phyloP scores from a whole-genome alignment of 2,888 invertebrate species.

The Trisateles emortualis region DNA sequence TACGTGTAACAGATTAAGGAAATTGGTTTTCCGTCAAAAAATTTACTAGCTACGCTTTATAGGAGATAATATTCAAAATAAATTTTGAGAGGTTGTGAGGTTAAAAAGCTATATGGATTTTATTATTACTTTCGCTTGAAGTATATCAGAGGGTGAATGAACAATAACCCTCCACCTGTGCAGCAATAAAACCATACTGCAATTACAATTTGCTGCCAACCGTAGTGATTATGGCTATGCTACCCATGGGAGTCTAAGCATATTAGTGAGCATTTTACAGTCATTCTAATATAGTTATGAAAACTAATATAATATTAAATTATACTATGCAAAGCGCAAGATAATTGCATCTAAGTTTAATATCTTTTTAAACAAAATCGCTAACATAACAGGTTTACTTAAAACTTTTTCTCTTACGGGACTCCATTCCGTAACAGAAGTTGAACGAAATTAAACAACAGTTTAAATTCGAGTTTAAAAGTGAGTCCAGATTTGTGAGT shows the following conservation, averaged over 20 bases:
- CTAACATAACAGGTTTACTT: slow-evolving; percentile 27
- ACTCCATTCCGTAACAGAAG: slow-evolving; percentile 26
- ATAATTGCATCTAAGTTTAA: slow-evolving; percentile 12
- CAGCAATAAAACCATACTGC: slow-evolving; percentile 8
- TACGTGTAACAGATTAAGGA: slow-evolving; percentile 43
- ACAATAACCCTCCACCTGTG: slow-evolving; percentile 7
- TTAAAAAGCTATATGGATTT: not conserved
- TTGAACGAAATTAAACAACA: slow-evolving; percentile 41
- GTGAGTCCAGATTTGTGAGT: slow-evolving; percentile 63
- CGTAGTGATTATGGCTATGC: slow-evolving; percentile 3
- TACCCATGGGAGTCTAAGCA: not conserved
- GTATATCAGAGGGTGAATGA: not conserved
- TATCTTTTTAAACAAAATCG: slow-evolving; percentile 23
- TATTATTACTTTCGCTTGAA: not conserved
- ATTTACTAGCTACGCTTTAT: slow-evolving; percentile 13
- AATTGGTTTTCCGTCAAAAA: slow-evolving; percentile 38
- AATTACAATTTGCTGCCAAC: slow-evolving; percentile 3
- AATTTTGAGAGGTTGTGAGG: not conserved
- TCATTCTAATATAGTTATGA: not conserved
- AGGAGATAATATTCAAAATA: slow-evolving; percentile 3
- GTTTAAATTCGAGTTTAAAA: slow-evolving; percentile 52
- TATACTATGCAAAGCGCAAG: not conserved
- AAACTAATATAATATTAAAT: not conserved
- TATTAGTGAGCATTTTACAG: slow-evolving; percentile 1
- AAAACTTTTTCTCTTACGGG: slow-evolving; percentile 36